Base-by-base conservation (phyloP, 1,140 invertebrate species). In the Caenorhabditis brenneri region DNA sequence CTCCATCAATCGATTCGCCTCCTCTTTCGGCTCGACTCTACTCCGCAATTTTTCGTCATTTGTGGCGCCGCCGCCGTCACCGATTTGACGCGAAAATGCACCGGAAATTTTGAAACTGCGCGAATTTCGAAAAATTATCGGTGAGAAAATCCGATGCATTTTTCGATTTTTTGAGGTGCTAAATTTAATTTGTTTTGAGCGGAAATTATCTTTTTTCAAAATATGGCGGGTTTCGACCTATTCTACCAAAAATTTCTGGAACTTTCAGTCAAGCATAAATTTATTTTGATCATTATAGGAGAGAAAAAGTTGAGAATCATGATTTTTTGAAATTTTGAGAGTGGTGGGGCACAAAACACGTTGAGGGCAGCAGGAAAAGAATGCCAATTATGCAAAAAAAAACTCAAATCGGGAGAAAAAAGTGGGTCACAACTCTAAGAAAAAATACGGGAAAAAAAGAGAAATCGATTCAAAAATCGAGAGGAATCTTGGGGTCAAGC, bases 1-100 rank as follows among this genome's bases (percentile, higher is more conserved):
- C 7, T 74, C 65, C 65, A 74, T 74, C 9, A 74, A 4, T 36
- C 58, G 58, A 65, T 65, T 42, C 36, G 65, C 65, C 10, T 74
- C 36, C 12, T 74, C 36, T 24, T 1, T 24, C n/a, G 29, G 4
- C 15, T 19, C n/a, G n/a, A n/a, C n/a, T n/a, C n/a, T n/a, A 33
- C 9, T 36, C 29, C 16, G 31, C 58, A 36, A 65, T 12, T 15
- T 36, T 12, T 42, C 65, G 65, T 46, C 19, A 74, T 5, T 6
- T 74, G 36, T 39, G 36, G 22, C 9, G 29, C n/a, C 15, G 6
- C n/a, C 51, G 51, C 51, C 15, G 42, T 12, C 6, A 53, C n/a
- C n/a, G n/a, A n/a, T 22, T 42, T 42, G 65, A 24, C 36, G 36
- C 33, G 31, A 36, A 65, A 65, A 36, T 36, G 58, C 29, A 65